These are phyloP conservation scores for Symphodus melops DNA, from an alignment of 2,113 vertebrate species.

Conservation along the genomic window DNA sequence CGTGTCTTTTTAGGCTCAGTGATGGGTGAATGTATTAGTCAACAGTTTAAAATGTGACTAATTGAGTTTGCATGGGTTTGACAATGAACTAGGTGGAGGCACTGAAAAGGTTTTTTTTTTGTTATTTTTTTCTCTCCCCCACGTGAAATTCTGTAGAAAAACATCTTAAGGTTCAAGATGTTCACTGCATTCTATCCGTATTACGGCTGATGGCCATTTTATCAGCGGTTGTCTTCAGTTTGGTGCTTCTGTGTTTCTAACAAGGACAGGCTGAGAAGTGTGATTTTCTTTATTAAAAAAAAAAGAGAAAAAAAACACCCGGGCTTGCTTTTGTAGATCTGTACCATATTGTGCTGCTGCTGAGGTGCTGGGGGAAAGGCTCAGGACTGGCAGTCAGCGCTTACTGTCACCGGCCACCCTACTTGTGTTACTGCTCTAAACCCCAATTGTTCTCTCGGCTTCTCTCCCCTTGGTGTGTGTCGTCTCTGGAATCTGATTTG, in stretches of 20 bases:
- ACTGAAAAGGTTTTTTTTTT: conserved; percentile 41
- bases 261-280: conserved; percentile 83
- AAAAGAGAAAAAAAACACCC: too few relatives aligned
- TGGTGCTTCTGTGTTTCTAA: conserved; percentile 73
- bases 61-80: conserved; percentile 54
- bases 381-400: conserved; percentile 93
- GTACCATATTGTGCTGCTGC: conserved; percentile 89
- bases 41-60: conserved; percentile 55
- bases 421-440: conserved; percentile 98
- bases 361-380: conserved; percentile 90
- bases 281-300: conserved; percentile 43
- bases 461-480: conserved; percentile 99
- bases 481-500: conserved; percentile 99
- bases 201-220: conserved; percentile 52
- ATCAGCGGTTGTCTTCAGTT: conserved; percentile 71
- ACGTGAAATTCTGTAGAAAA: conserved; percentile 62
- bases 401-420: conserved; percentile 91
- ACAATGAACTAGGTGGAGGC: conserved; percentile 53
- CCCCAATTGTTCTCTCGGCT: conserved; percentile 99
- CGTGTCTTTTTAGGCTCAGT: conserved; percentile 30
- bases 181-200: conserved; percentile 50
- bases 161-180: conserved; percentile 38
- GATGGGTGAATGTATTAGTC: conserved; percentile 55
- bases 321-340: conserved; percentile 93
- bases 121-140: too few relatives aligned